Base-by-base conservation (phyloP, 2,888 invertebrate genomes). In the Cataglyphis rosenhaueri region DNA sequence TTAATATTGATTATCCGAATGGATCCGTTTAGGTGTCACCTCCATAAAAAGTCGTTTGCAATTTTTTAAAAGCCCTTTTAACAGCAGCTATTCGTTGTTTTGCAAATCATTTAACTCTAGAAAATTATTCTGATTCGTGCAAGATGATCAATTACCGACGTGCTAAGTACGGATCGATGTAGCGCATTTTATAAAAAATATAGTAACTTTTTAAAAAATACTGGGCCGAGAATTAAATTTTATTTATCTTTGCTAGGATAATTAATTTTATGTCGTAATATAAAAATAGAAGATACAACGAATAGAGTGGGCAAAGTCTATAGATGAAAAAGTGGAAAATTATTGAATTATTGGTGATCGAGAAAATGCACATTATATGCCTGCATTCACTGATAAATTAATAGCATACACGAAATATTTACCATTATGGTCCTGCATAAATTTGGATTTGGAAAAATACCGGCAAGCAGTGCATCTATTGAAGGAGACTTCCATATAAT, bases 361-460 rank as follows among this genome's bases (percentile, higher is more conserved):
- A 18, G n/a, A 35, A 32, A 62, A 62, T 62, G n/a, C 62, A 62
- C 62, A 62, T 35, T 62, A 62, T 1, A 32, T 62, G 62, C 62
- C 62, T 35, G n/a, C 18, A 62, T 62, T 62, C 35, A n/a, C n/a
- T 6, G n/a, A 62, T 62, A 32, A 35, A 62, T n/a, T 62, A 61
- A 61, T 61, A 29, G 4, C 21, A 59, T 12, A 59, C 29, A 61
- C 3, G 29, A 29, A 61, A 61, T 61, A 32, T 61, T 61, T 32
- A 8, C 32, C 32, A 18, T 32, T 61, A 32, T 61, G 61, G 61
- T 61, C 61, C 3, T 61, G 61, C 15, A 18, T 32, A 61, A 61
- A 61, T 61, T 61, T 59, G 29, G 29, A 59, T 59, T 12, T 32
- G 61, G 18, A 61, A 29, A 32, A 61, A 29, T 61, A 15, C 32